Percentiles rank a stretch among this genome's conserved stretches.
phyloP scores from a whole-genome alignment of 2,797 vertebrate genomes.

The Tapera naevia region DNA sequence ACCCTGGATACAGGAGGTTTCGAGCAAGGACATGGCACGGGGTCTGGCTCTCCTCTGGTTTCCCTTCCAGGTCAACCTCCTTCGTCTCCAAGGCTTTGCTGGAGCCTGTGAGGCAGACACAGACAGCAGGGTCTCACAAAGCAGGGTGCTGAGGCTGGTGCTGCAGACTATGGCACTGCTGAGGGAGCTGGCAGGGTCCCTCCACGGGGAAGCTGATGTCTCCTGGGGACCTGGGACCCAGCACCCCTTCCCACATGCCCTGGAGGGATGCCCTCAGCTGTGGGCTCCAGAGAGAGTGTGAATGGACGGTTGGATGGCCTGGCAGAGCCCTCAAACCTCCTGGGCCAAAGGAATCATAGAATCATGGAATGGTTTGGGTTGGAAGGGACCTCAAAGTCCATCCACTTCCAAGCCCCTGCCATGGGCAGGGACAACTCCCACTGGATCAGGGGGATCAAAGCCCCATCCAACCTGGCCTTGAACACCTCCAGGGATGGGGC shows the following conservation, averaged over 20 bases:
- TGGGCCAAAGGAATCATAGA: not conserved
- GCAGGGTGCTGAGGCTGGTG: not conserved
- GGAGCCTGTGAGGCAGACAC: constrained; percentile 39
- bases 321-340: not conserved
- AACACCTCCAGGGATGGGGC: no score
- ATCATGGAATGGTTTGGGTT: no score
- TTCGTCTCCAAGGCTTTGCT: constrained; percentile 46
- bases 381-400: no score
- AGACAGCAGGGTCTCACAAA: not conserved
- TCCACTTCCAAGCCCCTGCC: no score
- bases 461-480: no score
- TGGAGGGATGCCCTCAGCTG: not conserved
- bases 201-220: not conserved
- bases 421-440: no score
- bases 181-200: not conserved
- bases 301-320: not conserved
- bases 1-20: constrained; percentile 82
- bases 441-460: no score
- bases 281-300: not conserved
- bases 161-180: not conserved
- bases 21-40: constrained; percentile 81
- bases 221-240: rapidly evolving
- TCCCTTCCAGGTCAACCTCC: constrained; percentile 22
- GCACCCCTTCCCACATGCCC: not conserved
- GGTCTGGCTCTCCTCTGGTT: constrained; percentile 28